Percentiles rank a stretch among this genome's conserved stretches.
phyloP scores from a whole-genome alignment of 2,113 vertebrate species.

The Cygnus buccinator region DNA sequence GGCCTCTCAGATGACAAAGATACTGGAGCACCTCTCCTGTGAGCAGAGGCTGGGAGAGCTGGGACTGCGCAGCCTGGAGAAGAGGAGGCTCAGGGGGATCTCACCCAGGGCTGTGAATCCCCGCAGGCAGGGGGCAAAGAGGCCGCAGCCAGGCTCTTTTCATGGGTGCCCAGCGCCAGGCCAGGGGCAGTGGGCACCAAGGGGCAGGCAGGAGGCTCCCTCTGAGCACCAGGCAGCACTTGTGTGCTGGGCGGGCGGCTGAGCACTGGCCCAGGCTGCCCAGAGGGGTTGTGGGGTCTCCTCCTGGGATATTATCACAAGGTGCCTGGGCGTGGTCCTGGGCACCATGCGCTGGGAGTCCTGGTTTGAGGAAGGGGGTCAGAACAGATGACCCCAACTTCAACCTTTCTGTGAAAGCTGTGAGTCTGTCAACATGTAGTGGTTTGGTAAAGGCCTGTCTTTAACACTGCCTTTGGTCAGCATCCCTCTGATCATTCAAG shows the following conservation, averaged over 20 bases:
- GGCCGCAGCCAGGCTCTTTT: not conserved
- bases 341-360: not conserved
- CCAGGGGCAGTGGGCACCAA: no score
- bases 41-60: not conserved
- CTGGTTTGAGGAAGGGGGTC: not conserved
- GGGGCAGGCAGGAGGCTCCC: no score
- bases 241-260: no score
- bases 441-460: not conserved
- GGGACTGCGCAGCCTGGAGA: not conserved
- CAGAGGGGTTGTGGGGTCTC: no score
- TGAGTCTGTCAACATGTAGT: not conserved
- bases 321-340: no score
- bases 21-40: not conserved
- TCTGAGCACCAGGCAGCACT: no score
- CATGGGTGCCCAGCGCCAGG: not conserved
- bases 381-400: not conserved
- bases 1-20: not conserved
- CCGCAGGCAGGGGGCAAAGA: not conserved
- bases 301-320: no score
- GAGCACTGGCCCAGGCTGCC: no score
- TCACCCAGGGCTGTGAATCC: no score
- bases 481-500: not conserved
- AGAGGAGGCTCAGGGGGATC: not conserved
- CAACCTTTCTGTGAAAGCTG: no score
- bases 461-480: not conserved